Evolutionary conservation across 2,888 invertebrate species (phyloP).

Genomic region (Onthophagus sagittarius): DNA sequence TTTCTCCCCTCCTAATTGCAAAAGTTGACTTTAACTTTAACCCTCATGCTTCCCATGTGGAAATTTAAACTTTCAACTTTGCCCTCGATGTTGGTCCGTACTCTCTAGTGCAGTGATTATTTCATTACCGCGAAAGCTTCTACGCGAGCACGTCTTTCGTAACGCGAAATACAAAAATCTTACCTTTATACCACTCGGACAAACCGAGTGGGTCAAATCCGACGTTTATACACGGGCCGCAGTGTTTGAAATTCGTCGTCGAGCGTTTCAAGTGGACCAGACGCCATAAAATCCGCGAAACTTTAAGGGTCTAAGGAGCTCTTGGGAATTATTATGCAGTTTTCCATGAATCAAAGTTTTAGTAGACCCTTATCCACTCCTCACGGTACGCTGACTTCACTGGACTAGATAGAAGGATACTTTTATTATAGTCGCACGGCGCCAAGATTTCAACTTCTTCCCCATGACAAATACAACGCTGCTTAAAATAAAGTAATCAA

Average conservation of each 20-base stretch:
- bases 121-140: not conserved
- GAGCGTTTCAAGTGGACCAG: slow-evolving; percentile 3
- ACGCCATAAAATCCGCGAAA: slow-evolving; percentile 8
- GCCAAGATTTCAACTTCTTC: not conserved
- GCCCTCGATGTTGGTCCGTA: not conserved
- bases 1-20: slow-evolving; percentile 11
- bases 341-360: slow-evolving; percentile 10
- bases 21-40: slow-evolving; percentile 16
- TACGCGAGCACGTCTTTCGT: not conserved
- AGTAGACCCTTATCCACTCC: slow-evolving; percentile 10
- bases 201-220: not conserved
- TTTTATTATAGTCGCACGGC: slow-evolving; percentile 8
- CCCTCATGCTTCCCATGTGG: not conserved
- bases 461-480: not conserved
- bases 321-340: slow-evolving; percentile 12
- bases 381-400: slow-evolving; percentile 2
- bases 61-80: slow-evolving; percentile 8
- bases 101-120: not conserved
- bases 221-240: not conserved
- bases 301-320: slow-evolving; percentile 1
- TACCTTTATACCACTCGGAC: not conserved
- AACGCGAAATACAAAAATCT: not conserved
- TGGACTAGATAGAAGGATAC: slow-evolving; percentile 4
- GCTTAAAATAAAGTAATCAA: not conserved
- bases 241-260: not conserved